phyloP scores from a whole-genome alignment of 2,113 vertebrate genomes.

The Progne subis region DNA sequence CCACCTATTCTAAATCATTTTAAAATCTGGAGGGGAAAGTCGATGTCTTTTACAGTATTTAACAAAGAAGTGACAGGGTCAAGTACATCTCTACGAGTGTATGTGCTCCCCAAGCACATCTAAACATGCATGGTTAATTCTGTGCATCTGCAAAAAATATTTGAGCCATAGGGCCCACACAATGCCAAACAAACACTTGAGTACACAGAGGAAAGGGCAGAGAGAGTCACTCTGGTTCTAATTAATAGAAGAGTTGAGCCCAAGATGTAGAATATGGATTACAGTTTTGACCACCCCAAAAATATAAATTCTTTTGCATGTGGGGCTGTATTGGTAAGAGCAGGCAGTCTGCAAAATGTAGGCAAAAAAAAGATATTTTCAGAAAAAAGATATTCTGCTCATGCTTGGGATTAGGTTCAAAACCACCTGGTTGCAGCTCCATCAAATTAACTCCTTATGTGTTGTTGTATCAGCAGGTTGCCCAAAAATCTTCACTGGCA shows the following conservation, averaged over 20 bases:
- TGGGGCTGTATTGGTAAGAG: not conserved
- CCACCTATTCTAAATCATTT: constrained; percentile 38
- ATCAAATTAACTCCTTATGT: not conserved
- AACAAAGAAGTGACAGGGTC: constrained; percentile 45
- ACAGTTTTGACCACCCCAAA: not conserved
- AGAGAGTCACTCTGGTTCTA: not conserved
- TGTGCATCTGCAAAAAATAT: constrained; percentile 58
- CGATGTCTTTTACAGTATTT: constrained; percentile 40
- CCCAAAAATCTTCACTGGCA: not conserved
- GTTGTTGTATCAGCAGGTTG: not conserved
- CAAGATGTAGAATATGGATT: not conserved
- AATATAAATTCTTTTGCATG: not conserved
- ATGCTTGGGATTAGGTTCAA: not conserved
- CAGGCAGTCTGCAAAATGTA: not conserved
- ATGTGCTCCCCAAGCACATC: constrained; percentile 45
- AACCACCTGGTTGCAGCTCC: not conserved
- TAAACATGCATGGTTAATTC: constrained; percentile 45
- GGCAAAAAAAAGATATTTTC: not conserved
- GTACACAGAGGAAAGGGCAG: not conserved
- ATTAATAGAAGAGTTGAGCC: constrained; percentile 19
- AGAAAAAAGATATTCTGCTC: not conserved
- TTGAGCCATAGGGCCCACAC: constrained; percentile 37
- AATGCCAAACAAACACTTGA: constrained; percentile 47
- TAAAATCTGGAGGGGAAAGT: constrained; percentile 41
- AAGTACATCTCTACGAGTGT: not conserved